A percentile compares a stretch with the other conserved stretches of the same genome.
These are phyloP conservation scores for Panagrolaimus sp. DNA, from an alignment of 1,140 invertebrate genomes.

Conservation along the genomic window DNA sequence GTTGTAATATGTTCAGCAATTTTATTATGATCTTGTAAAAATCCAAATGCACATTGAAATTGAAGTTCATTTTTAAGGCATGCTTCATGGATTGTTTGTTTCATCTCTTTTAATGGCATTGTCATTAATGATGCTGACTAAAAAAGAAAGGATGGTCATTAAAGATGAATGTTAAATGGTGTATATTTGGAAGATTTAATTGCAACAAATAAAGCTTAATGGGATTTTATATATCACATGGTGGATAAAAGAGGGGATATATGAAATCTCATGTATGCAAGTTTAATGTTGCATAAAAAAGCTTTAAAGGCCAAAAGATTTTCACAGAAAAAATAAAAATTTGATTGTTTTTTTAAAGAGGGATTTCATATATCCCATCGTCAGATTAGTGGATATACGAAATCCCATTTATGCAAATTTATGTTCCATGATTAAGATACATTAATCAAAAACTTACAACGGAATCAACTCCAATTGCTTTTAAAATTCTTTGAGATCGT, in stretches of 20 bases:
- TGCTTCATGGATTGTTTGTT: constrained; percentile 20
- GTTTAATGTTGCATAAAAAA: too few relatives aligned
- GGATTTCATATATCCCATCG: not conserved
- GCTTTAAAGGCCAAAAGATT: too few relatives aligned
- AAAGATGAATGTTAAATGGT: too few relatives aligned
- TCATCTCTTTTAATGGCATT: not conserved
- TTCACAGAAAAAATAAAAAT: too few relatives aligned
- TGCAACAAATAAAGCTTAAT: not conserved
- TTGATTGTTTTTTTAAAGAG: too few relatives aligned
- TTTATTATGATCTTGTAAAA: constrained; percentile 19
- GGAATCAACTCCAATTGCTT: constrained; percentile 7
- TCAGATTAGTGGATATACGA: not conserved
- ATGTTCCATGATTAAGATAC: not conserved
- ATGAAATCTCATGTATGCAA: not conserved
- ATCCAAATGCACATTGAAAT: constrained; percentile 35
- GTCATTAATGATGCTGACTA: not conserved
- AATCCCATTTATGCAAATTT: not conserved
- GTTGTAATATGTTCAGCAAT: constrained; percentile 26
- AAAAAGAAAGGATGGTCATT: not conserved
- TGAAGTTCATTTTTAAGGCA: constrained; percentile 35
- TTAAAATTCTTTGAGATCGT: not conserved
- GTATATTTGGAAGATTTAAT: too few relatives aligned
- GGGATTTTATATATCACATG: not conserved
- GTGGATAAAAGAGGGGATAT: too few relatives aligned
- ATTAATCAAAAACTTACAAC: not conserved